phyloP scores from a whole-genome alignment of 35 echinoderm and acorn worm genomes.

The Ptychodera flava region DNA sequence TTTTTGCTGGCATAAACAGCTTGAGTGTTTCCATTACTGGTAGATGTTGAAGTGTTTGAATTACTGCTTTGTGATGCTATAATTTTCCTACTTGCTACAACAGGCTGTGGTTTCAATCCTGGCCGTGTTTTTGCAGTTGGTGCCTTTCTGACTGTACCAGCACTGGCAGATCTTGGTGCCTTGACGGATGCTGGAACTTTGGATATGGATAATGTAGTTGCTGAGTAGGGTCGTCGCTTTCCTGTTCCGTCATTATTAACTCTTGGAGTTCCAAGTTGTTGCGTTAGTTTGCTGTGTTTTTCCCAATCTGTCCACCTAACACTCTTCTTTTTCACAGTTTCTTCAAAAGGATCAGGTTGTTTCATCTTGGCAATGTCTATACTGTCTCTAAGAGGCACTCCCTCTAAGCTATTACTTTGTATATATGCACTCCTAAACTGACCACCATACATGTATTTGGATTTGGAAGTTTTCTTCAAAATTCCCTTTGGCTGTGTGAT shows the following conservation, averaged over 20 bases:
- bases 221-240: not conserved
- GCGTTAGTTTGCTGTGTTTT: slow-evolving; percentile 11
- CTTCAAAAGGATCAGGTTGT: not conserved
- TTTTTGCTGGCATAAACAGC: not conserved
- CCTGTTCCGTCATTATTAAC: not conserved
- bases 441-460: not conserved
- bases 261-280: not conserved
- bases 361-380: slow-evolving; percentile 68
- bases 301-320: slow-evolving; percentile 82
- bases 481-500: slow-evolving; percentile 48
- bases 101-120: not conserved
- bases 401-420: slow-evolving; percentile 20
- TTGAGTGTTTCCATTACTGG: no score
- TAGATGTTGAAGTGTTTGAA: not conserved
- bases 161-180: not conserved
- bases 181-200: not conserved
- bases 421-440: not conserved
- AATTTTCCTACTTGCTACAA: not conserved
- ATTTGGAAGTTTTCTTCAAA: slow-evolving; percentile 33
- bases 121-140: not conserved
- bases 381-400: slow-evolving; percentile 63
- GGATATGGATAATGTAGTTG: not conserved
- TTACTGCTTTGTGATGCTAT: not conserved
- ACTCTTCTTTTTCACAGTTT: slow-evolving; percentile 42
- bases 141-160: not conserved